These are phyloP conservation scores for Fratercula arctica DNA, from an alignment of 2,797 vertebrate genomes.

Conservation along the genomic window DNA sequence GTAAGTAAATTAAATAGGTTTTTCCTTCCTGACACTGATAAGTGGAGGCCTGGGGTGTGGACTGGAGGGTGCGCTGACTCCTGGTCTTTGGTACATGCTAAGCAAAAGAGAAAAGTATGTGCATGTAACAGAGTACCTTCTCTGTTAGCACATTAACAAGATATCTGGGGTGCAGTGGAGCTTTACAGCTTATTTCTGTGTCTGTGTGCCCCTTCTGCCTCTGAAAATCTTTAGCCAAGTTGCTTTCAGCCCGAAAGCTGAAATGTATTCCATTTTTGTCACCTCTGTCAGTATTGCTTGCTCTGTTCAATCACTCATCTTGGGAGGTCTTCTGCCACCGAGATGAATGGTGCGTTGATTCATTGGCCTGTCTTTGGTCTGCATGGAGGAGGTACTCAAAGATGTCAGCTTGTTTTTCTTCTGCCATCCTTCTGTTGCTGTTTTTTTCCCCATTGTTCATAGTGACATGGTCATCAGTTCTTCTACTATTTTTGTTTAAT, in stretches of 20 bases:
- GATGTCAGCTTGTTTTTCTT: not conserved
- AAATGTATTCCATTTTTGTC: not conserved
- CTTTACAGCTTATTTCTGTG: not conserved
- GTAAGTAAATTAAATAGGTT: conserved; percentile 41
- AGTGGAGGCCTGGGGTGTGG: not conserved
- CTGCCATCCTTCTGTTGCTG: not conserved
- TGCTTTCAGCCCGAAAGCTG: not conserved
- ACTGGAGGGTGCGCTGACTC: not conserved
- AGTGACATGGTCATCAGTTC: not conserved
- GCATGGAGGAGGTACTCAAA: not conserved
- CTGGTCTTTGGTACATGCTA: not conserved
- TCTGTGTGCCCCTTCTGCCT: not conserved
- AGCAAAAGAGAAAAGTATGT: not conserved
- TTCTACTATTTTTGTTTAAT: conserved; percentile 13
- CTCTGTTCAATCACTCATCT: not conserved
- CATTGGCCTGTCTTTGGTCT: not conserved
- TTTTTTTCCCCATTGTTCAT: not conserved
- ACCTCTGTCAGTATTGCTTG: not conserved
- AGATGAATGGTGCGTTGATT: conserved; percentile 3
- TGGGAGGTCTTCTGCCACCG: not conserved
- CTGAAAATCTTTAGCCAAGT: not conserved
- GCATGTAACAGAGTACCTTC: not conserved
- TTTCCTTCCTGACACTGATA: conserved; percentile 11
- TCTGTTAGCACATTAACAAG: not conserved
- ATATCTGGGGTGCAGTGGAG: not conserved